Evolutionary conservation across 2,113 vertebrate species (phyloP).

Genomic region (Crotalus viridis): DNA sequence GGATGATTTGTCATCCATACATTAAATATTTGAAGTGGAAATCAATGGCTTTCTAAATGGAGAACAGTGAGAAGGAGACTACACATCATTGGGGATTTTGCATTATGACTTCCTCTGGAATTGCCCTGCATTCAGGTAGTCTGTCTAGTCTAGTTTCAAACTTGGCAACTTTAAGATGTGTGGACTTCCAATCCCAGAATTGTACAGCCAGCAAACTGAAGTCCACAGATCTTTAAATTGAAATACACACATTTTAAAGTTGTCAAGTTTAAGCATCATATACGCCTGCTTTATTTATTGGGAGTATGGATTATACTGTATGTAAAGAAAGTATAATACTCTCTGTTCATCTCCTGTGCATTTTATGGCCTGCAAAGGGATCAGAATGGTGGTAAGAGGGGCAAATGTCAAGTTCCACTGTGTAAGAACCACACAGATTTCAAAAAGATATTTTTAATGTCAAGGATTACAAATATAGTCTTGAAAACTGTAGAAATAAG

Average conservation of each 20-base stretch:
- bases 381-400: not conserved
- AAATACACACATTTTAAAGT: not conserved
- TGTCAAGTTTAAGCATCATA: not conserved
- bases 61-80: not conserved
- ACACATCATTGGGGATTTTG: not conserved
- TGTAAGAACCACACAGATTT: not conserved
- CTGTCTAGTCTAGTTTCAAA: not conserved
- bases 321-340: not conserved
- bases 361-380: not conserved
- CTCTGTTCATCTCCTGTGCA: not conserved
- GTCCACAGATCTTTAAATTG: not conserved
- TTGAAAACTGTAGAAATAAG: not conserved
- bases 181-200: not conserved
- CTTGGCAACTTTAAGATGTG: not conserved
- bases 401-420: not conserved
- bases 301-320: not conserved
- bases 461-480: not conserved
- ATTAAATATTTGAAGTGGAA: not conserved
- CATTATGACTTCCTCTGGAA: not conserved
- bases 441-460: not conserved
- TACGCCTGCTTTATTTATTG: not conserved
- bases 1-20: not conserved
- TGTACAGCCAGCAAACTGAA: not conserved
- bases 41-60: not conserved
- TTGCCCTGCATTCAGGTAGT: not conserved